These are phyloP conservation scores for Oxyscelio sp. DNA, from an alignment of 2,888 invertebrate genomes.

Conservation along the genomic window DNA sequence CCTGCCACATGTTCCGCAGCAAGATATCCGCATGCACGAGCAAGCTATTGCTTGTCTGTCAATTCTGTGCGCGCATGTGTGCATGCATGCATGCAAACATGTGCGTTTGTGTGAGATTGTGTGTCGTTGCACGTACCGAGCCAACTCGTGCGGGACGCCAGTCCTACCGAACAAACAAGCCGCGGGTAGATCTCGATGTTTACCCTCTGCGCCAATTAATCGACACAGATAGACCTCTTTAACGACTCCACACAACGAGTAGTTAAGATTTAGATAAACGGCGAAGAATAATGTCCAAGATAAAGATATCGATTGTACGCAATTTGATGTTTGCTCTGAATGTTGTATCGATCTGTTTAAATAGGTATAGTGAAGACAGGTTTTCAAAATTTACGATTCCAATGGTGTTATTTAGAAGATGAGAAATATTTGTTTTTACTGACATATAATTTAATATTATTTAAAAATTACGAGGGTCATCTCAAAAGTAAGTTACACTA, in stretches of 20 bases:
- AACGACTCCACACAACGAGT: slow-evolving; percentile 25
- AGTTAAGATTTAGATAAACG: slow-evolving; percentile 46
- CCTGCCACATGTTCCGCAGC: slow-evolving; percentile 86
- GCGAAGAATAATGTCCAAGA: slow-evolving; percentile 38
- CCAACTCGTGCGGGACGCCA: slow-evolving; percentile 57
- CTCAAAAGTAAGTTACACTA: too few species aligned
- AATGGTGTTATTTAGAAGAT: too few species aligned
- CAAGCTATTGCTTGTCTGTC: slow-evolving; percentile 25
- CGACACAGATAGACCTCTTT: slow-evolving; percentile 80
- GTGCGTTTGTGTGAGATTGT: background rate
- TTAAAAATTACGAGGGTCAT: too few species aligned
- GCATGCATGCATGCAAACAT: background rate
- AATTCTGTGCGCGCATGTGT: slow-evolving; percentile 42
- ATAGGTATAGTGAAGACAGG: too few species aligned
- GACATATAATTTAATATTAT: too few species aligned
- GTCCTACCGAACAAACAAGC: slow-evolving; percentile 69
- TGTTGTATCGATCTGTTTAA: background rate
- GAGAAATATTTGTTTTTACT: too few species aligned
- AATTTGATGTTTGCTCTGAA: background rate
- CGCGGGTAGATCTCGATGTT: slow-evolving; percentile 84
- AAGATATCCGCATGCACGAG: slow-evolving; percentile 34
- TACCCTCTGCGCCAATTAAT: slow-evolving; percentile 86
- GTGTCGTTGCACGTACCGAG: slow-evolving; percentile 37
- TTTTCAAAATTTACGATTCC: too few species aligned
- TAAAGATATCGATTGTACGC: background rate